These are phyloP conservation scores for Alethe diademata DNA, from an alignment of 2,113 vertebrate genomes.

Conservation along the genomic window DNA sequence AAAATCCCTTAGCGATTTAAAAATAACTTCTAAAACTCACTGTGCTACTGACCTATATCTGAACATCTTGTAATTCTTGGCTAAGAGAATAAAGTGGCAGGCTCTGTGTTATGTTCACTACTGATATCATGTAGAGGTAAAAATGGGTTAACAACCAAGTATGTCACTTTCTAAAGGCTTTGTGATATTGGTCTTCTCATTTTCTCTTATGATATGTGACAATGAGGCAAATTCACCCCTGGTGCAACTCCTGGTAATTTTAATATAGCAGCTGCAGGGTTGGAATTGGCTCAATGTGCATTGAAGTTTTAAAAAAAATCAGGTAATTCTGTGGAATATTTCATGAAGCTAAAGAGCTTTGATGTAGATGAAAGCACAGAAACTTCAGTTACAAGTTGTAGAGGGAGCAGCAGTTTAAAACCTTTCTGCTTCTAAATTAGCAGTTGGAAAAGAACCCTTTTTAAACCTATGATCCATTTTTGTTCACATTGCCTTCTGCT, in stretches of 20 bases:
- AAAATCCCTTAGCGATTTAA: constrained; percentile 5
- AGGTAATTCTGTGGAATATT: neutral
- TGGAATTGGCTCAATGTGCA: neutral
- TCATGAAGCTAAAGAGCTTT: constrained; percentile 22
- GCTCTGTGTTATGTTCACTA: neutral
- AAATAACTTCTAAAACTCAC: constrained; percentile 29
- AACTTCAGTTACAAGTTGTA: constrained; percentile 8
- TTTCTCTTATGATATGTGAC: neutral
- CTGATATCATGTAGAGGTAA: neutral
- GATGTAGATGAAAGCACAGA: constrained; percentile 37
- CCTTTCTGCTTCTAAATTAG: neutral
- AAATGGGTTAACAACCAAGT: constrained; percentile 11
- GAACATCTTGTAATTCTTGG: constrained; percentile 19
- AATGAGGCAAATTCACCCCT: neutral
- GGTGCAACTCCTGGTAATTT: neutral
- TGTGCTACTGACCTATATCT: constrained; percentile 52
- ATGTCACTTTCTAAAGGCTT: neutral
- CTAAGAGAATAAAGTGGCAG: neutral
- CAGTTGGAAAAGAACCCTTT: neutral
- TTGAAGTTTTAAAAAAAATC: neutral
- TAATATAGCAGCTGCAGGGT: neutral
- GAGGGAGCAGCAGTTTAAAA: constrained; percentile 17
- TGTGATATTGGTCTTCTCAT: neutral
- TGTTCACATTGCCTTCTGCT: neutral
- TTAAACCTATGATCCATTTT: neutral